Conservation (phyloP, 2,797 vertebrate genomes). For the Malacoctenus gilli region DNA sequence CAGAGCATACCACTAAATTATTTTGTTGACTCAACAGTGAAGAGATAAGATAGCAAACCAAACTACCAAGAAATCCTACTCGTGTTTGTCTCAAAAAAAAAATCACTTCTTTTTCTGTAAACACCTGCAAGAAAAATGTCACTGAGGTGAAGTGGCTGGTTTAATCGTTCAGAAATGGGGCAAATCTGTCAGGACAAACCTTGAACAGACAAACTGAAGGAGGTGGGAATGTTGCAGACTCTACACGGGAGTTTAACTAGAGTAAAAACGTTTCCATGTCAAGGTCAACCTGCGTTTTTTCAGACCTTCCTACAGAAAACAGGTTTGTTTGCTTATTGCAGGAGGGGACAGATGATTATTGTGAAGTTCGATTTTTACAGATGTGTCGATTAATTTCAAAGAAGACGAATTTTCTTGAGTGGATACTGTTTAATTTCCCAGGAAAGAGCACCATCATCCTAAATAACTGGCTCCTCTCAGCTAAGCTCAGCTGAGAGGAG, state of each 20-base stretch:
- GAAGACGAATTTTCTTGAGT: background rate
- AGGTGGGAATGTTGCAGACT: constrained; percentile 16
- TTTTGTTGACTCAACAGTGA: constrained; percentile 35
- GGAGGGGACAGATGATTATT: no score
- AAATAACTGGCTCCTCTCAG: constrained; percentile 16
- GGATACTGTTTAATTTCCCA: background rate
- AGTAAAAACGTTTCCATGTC: constrained; percentile 21
- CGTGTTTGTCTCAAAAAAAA: no score
- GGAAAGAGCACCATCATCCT: constrained; percentile 9
- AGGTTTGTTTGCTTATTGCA: background rate
- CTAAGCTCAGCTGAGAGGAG: constrained; percentile 16
- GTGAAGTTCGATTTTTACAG: no score
- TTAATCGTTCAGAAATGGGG: no score
- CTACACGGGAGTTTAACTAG: constrained; percentile 7
- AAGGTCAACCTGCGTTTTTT: constrained; percentile 4
- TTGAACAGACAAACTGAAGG: constrained; percentile 12
- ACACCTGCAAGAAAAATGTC: no score
- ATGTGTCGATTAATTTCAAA: background rate
- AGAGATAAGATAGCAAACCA: constrained; percentile 17
- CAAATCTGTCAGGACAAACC: no score
- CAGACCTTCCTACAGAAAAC: background rate
- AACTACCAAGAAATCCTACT: constrained; percentile 9
- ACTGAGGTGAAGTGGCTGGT: no score
- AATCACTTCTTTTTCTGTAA: no score
- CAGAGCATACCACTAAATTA: constrained; percentile 44